These are phyloP conservation scores for Elymnias hypermnestra DNA, from an alignment of 1,140 invertebrate genomes.

Conservation along the genomic window DNA sequence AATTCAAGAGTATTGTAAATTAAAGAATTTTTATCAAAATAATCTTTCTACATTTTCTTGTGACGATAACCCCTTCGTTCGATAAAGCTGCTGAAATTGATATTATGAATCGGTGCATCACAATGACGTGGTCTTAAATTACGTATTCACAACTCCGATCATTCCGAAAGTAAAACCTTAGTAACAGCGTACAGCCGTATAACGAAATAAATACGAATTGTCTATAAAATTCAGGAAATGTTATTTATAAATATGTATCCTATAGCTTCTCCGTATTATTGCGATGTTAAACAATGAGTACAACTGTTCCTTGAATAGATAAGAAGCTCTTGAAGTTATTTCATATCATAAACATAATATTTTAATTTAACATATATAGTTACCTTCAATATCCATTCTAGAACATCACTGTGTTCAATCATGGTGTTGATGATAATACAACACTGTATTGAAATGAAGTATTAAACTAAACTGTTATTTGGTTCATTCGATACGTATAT, in stretches of 20 bases:
- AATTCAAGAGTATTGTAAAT: too few species aligned
- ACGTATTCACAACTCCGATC: too few species aligned
- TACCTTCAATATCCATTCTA: conserved; percentile 62
- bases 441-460: conserved; percentile 3
- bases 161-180: too few species aligned
- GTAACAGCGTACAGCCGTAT: too few species aligned
- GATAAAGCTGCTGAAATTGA: neutral
- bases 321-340: neutral
- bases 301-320: neutral
- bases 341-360: neutral
- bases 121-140: too few species aligned
- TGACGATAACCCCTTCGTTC: neutral
- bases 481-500: conserved; percentile 9
- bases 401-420: conserved; percentile 41
- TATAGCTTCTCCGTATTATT: too few species aligned
- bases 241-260: neutral
- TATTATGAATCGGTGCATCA: too few species aligned
- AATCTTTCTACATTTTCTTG: neutral
- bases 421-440: conserved; percentile 21
- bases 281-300: too few species aligned
- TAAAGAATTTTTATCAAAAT: too few species aligned
- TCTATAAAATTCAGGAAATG: neutral
- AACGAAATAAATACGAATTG: neutral
- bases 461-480: conserved; percentile 20
- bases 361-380: conserved; percentile 2